Base-by-base conservation (phyloP, 2,113 vertebrate genomes). In the Vimba vimba region DNA sequence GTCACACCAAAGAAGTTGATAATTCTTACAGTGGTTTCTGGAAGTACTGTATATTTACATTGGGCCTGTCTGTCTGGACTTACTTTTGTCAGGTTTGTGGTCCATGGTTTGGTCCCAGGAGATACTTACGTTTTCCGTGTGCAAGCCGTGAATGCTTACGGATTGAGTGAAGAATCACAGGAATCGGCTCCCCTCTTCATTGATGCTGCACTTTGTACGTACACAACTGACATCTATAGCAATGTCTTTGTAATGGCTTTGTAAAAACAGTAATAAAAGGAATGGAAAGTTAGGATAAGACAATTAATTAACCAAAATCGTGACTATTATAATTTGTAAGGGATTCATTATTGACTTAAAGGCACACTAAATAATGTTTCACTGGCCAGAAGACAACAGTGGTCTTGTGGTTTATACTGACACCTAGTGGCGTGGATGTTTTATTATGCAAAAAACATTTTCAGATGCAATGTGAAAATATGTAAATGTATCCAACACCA, bases 111-210 rank as follows among this genome's bases (percentile, higher is more conserved):
- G 92, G 95, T 94, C 82, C 95, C 95, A 0, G 97, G 98, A 0
- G 96, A 98, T 87, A 96, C 92, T 21, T 99, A 99, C 8, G 71
- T 95, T 66, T 99, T 99, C 93, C 97, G 97, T 0, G 98, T 98
- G 57, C 98, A 99, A 87, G 97, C 98, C 0, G 97, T 93, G 7
- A 99, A 99, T 77, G 91, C 96, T 1, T 93, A 96, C 6, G 98
- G 98, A 45, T 87, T 95, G 78, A 98, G 98, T 12, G 97, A 98
- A 15, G 96, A 97, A 91, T 99, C 98, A 0, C 97, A 98, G 92
- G 97, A 98, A 89, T 99, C 98, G 0, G 93, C 96, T 0, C 86
- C 94, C 87, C 96, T 99, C 85, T 91, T 91, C 0, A 97, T 99
- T 88, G 96, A 98, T 92, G 96, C 97, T 0, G 96, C 98, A 4